phyloP scores from a whole-genome alignment of 2,888 invertebrate species.

The Pristionchus fissidentatus region DNA sequence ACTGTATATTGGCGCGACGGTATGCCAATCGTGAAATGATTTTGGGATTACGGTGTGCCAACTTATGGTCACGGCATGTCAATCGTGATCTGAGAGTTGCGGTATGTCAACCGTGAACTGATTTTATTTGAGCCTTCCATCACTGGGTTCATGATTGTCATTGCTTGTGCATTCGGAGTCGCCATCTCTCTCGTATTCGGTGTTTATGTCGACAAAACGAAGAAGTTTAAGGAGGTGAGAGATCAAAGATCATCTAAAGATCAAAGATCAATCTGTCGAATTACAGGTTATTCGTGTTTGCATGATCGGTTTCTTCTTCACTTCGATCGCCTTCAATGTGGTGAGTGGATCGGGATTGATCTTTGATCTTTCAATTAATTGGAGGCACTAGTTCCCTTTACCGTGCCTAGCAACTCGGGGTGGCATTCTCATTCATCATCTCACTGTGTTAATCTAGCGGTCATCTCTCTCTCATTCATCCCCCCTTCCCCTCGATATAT shows the following conservation, averaged over 20 bases:
- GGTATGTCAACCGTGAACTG: neutral
- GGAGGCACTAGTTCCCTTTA: too few relatives aligned
- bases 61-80: too few relatives aligned
- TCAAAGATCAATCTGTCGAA: neutral
- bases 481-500: too few relatives aligned
- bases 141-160: conserved; percentile 50
- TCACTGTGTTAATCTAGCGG: too few relatives aligned
- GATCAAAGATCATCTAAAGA: neutral
- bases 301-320: conserved; percentile 56
- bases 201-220: conserved; percentile 66
- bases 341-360: conserved; percentile 49
- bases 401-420: too few relatives aligned
- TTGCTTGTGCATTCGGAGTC: conserved; percentile 62
- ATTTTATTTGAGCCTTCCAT: conserved; percentile 49
- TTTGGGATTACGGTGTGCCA: too few relatives aligned
- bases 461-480: too few relatives aligned
- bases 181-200: conserved; percentile 65
- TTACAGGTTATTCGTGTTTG: conserved; percentile 57
- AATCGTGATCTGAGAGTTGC: too few relatives aligned
- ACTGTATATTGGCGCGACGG: too few relatives aligned
- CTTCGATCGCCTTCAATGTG: conserved; percentile 57
- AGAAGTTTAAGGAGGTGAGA: conserved; percentile 66
- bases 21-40: too few relatives aligned
- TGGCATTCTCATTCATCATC: too few relatives aligned
- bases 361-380: neutral